A percentile compares a stretch with the other conserved stretches of the same genome.
Conservation (phyloP, 2,888 invertebrate species). For the Sesia bembeciformis region DNA sequence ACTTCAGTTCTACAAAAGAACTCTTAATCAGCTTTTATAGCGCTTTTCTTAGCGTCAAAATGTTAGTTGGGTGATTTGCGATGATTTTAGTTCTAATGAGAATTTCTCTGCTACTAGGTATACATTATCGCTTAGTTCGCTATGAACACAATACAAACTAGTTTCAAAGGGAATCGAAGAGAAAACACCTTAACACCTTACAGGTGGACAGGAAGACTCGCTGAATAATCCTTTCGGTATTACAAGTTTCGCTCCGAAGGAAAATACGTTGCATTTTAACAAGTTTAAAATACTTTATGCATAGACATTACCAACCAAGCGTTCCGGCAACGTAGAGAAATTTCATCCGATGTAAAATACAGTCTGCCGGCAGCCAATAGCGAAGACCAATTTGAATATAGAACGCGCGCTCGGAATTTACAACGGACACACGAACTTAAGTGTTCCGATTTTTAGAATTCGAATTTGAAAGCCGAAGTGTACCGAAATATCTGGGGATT, state of each 20-base stretch:
- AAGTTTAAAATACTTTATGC: conserved; percentile 72
- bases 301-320: conserved; percentile 62
- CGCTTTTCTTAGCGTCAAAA: too few species aligned
- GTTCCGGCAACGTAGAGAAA: conserved; percentile 32
- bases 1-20: too few species aligned
- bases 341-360: conserved; percentile 42
- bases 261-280: conserved; percentile 68
- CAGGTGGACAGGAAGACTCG: conserved; percentile 35
- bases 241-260: conserved; percentile 24
- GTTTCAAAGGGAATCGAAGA: not conserved
- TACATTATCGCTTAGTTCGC: not conserved
- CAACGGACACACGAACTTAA: conserved; percentile 64
- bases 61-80: too few species aligned
- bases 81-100: too few species aligned
- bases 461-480: not conserved
- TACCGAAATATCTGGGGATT: not conserved
- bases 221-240: conserved; percentile 47
- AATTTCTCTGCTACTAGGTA: too few species aligned
- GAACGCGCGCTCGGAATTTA: conserved; percentile 65
- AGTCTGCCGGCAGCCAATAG: conserved; percentile 44
- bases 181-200: conserved; percentile 28
- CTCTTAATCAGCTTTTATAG: too few species aligned
- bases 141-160: not conserved
- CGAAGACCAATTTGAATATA: conserved; percentile 69
- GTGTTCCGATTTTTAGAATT: conserved; percentile 17